Conservation (phyloP, 2,797 vertebrate genomes). For the Buceros bicornis region DNA sequence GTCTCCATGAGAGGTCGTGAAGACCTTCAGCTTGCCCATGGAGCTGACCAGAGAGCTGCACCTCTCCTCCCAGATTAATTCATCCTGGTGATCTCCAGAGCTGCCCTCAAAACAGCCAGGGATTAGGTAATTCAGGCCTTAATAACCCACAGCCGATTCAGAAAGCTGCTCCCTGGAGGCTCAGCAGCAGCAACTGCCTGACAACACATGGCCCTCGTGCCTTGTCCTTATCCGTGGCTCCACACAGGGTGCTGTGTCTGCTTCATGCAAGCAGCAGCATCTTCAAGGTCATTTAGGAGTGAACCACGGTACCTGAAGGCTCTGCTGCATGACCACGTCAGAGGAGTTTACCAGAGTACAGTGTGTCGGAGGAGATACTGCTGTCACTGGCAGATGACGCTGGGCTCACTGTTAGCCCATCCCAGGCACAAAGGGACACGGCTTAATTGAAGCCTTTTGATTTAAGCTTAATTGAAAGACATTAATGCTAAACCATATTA, state of each 20-base stretch:
- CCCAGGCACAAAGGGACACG: neutral
- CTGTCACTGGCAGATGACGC: neutral
- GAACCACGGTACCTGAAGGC: neutral
- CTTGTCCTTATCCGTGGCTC: neutral
- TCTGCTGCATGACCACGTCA: neutral
- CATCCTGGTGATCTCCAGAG: neutral
- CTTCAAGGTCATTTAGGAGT: neutral
- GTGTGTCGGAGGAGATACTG: neutral
- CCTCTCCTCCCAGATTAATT: neutral
- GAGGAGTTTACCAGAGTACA: neutral
- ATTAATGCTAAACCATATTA: slow-evolving; percentile 23
- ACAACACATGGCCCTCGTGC: fast-evolving
- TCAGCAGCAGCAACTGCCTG: neutral
- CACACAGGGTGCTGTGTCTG: too few relatives aligned
- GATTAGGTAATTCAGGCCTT: neutral
- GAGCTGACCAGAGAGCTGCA: neutral
- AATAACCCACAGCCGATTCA: neutral
- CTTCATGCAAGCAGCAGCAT: neutral
- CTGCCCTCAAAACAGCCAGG: fast-evolving
- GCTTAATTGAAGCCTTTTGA: slow-evolving; percentile 7
- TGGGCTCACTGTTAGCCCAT: neutral
- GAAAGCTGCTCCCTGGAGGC: neutral
- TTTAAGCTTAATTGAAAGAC: slow-evolving; percentile 50
- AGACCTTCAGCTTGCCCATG: neutral
- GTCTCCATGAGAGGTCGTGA: neutral